A percentile compares a stretch with the other conserved stretches of the same genome.
Evolutionary conservation across 2,888 invertebrate genomes (phyloP).

Genomic region (Theretra japonica): DNA sequence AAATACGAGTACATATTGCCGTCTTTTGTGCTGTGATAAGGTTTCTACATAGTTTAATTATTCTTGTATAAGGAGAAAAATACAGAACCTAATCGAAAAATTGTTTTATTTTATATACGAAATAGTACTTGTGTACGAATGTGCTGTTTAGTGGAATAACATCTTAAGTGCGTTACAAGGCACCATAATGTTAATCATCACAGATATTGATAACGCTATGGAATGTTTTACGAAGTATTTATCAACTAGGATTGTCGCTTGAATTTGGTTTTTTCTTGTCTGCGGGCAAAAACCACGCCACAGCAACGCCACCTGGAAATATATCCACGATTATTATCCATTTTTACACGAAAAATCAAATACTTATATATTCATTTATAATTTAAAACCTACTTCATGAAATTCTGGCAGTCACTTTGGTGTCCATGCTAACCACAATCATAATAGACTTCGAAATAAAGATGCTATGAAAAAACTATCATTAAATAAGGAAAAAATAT

Average conservation of each 20-base stretch:
- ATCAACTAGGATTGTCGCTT: not conserved
- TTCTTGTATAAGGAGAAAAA: no score
- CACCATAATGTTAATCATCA: not conserved
- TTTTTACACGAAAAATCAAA: no score
- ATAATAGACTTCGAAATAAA: no score
- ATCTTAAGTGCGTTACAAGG: not conserved
- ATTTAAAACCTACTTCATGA: no score
- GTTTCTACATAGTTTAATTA: not conserved
- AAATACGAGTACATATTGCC: not conserved
- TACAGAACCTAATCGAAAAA: not conserved
- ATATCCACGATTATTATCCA: not conserved
- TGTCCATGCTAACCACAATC: no score
- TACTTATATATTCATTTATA: no score
- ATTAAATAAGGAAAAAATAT: no score
- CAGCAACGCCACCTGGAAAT: constrained; percentile 38
- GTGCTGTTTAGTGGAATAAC: not conserved
- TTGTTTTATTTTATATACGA: not conserved
- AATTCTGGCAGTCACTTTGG: no score
- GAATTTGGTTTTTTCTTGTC: constrained; percentile 12
- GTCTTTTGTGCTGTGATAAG: constrained; percentile 10
- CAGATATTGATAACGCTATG: not conserved
- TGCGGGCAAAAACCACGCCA: constrained; percentile 34
- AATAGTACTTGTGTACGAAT: no score
- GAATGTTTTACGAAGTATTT: not conserved
- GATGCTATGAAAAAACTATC: no score